Evolutionary conservation across 2,113 vertebrate species (phyloP), one percentile per base, ranked within the genome.

Genomic region (Hemichromis elongatus): DNA sequence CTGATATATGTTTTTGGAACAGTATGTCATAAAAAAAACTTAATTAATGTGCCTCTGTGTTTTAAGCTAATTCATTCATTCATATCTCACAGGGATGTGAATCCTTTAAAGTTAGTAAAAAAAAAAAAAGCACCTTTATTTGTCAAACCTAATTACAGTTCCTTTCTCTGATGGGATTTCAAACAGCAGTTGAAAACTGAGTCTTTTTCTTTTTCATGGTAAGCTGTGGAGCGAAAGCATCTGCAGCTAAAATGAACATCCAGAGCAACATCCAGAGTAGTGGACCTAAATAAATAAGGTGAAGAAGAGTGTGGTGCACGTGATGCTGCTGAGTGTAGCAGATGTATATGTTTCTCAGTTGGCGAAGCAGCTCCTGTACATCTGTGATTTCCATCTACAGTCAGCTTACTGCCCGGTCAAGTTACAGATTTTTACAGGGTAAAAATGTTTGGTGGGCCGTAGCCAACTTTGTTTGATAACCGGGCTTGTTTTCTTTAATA

Each of bases 81-180:
- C n/a, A n/a, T n/a, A n/a, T 88, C 84, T 85, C 85, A 47, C 68
- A 86, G 75, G 61, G 55, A 85, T 66, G 90, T 77, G 47, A 93
- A 87, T 93, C 79, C 86, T 92, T 90, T 88, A 89, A 92, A 86
- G 55, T 42, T 75, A 24, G 37, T 90, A 79, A 79, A 93, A 93
- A 92, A 79, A 79, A 93, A 93, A 92, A 84, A 88, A 88, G 82
- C 86, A 89, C 83, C 85, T 83, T 90, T 86, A 86, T 91, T 66
- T 92, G 80, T 81, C 79, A 78, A 52, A 57, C 70, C 84, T 92
- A 89, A 91, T 94, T 92, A 90, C 81, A 79, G 82, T 87, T 86
- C 66, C 77, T 81, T 86, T 33, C 88, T 84, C 83, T 84, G 52
- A 82, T 79, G 70, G 47, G 77, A 73, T 85, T 82, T 88, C 79